A percentile compares a stretch with the other conserved stretches of the same genome.
Conservation (phyloP, 2,113 vertebrate species). For the Dasyprocta punctata region DNA sequence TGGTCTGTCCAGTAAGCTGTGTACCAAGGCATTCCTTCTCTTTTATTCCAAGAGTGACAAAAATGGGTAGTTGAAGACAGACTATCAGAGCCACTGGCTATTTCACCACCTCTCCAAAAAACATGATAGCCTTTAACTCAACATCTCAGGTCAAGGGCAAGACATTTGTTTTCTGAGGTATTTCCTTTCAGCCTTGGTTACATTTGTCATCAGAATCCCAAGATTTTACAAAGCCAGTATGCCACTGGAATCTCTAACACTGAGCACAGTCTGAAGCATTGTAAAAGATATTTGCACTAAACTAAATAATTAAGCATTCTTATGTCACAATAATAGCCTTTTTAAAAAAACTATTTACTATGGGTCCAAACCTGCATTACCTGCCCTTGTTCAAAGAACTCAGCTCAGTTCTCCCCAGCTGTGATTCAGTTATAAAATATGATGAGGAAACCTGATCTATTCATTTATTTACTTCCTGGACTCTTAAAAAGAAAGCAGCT, state of each 20-base stretch:
- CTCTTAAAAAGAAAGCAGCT: background rate
- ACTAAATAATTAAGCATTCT: background rate
- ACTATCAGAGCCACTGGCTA: background rate
- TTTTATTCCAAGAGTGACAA: background rate
- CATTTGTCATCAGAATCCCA: background rate
- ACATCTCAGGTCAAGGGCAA: background rate
- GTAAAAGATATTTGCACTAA: background rate
- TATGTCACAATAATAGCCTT: background rate
- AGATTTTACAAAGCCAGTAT: background rate
- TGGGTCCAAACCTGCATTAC: background rate
- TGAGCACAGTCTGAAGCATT: background rate
- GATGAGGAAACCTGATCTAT: background rate
- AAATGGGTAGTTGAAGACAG: background rate
- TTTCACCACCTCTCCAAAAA: background rate
- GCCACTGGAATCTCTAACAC: background rate
- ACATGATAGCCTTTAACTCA: background rate
- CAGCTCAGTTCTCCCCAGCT: background rate
- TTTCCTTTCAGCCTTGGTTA: conserved; percentile 8
- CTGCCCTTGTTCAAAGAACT: background rate
- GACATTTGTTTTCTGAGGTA: background rate
- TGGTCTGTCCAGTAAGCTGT: background rate
- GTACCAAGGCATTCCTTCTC: background rate
- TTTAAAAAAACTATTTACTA: background rate
- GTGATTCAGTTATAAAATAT: background rate
- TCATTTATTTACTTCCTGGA: background rate